Evolutionary conservation across 2,888 invertebrate genomes (phyloP), one percentile per base, ranked within the genome.

Genomic region (Gastrophysa polygoni): DNA sequence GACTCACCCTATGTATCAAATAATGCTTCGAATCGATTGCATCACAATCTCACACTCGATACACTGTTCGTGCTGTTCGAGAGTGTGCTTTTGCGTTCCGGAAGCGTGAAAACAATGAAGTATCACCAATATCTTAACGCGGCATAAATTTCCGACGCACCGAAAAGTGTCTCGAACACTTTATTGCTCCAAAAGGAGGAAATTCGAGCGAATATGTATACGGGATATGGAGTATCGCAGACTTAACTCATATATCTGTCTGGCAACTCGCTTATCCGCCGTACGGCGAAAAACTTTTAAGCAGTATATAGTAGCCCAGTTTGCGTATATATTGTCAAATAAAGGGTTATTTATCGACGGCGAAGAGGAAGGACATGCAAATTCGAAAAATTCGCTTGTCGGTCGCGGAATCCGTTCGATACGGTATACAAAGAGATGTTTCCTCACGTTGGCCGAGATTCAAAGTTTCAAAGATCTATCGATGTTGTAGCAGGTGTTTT

Each of bases 191-290:
- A 59, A 60, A n/a, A n/a, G n/a, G 68, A 67, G 67, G 65, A 67
- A 68, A 69, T 71, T 66, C 71, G 66, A 62, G 67, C 66, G 71
- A 74, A 73, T 63, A 59, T 59, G 44, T 48, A 28, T 72, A 69
- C 69, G 68, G 65, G 70, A 71, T 72, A 71, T 71, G 70, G 69
- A 69, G 38, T 57, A 50, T 69, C 70, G 69, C 68, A 68, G 71
- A 74, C 73, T 74, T 73, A 72, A 71, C 72, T 70, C 74, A 73
- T 74, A 74, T 74, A 74, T 74, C 72, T 73, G 73, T 72, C 73
- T 70, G 65, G 59, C 59, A 63, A 64, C 66, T 64, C 69, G 73
- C 71, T 74, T 72, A 71, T 73, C 72, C 72, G 52, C 63, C 60
- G 57, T 61, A 63, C 68, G 63, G 66, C 63, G 69, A 69, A 69